Evolutionary conservation across 2,797 vertebrate genomes (phyloP).

Genomic region (Catharus ustulatus): DNA sequence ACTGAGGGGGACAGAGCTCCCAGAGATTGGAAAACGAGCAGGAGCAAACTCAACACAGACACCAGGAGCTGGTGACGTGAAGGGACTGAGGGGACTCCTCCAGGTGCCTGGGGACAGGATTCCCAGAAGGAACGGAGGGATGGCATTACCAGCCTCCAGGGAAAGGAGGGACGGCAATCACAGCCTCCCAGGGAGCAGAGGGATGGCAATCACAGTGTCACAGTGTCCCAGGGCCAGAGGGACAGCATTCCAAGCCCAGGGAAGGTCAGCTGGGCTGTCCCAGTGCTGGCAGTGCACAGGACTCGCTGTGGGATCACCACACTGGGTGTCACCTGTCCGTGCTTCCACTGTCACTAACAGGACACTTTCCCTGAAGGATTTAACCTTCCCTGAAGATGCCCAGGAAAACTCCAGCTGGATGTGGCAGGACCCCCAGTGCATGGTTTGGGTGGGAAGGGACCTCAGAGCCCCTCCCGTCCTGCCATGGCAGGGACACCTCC

Average conservation of each 20-base stretch:
- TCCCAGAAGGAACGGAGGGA: background rate
- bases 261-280: background rate
- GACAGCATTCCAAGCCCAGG: background rate
- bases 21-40: no score
- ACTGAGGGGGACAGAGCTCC: no score
- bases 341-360: background rate
- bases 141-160: background rate
- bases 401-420: background rate
- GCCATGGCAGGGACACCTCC: background rate
- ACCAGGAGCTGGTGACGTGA: no score
- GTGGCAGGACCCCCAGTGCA: background rate
- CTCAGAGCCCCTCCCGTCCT: background rate
- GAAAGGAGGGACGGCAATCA: fast-evolving
- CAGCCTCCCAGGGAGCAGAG: background rate
- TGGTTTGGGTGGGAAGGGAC: fast-evolving
- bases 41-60: no score
- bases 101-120: fast-evolving
- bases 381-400: background rate
- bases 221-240: no score
- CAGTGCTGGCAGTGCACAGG: background rate
- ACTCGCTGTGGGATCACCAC: fast-evolving
- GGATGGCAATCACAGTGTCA: no score
- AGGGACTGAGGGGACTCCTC: no score
- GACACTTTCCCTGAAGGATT: no score
- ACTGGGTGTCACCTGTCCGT: fast-evolving